Base-by-base conservation (phyloP, 2,888 invertebrate genomes). In the Acheta domesticus region DNA sequence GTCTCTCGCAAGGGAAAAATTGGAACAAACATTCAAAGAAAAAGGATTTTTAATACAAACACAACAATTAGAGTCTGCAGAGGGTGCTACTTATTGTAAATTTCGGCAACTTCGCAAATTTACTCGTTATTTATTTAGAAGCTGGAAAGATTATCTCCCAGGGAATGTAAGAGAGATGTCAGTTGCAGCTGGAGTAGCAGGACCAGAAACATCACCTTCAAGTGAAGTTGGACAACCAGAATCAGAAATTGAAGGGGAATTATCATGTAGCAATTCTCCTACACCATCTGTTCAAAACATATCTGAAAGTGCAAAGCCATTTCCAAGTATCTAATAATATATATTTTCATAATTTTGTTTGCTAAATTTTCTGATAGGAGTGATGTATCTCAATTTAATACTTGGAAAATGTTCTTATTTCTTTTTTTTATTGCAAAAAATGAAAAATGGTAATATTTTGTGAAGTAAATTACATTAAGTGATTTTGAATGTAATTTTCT, bases 1-100 rank as follows among this genome's bases (percentile, higher is more conserved):
- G 84, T 94, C 94, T n/a, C 86, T 95, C 49, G 95, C 95, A 84
- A 88, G 96, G 48, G 96, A 96, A 84, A 96, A 96, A 85, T 87
- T 97, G 12, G 96, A 96, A 86, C 95, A 96, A 86, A 96, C 96
- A 0, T 96, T 97, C 85, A 95, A 95, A 84, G 96, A 96, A 85
- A 96, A 96, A 84, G 96, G 96, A 0, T 96, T 97, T 86, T 88
- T 97, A 77, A 96, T 97, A 80, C 96, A 97, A 86, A 97, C 96
- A 0, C 96, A 97, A 86, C 96, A 97, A 85, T 87, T 96, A 78
- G 96, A 96, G 85, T 96, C 96, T 0, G 96, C 96, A 0, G 96
- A 97, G 85, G 96, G 96, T 0, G 96, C 96, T 0, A 96, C 96
- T 0, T 97, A 96, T 85, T 97, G 97, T 86, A 97, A 97, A 86